Evolutionary conservation across 64 coral and sea anemone species (phyloP).

Genomic region (Montipora sp.): DNA sequence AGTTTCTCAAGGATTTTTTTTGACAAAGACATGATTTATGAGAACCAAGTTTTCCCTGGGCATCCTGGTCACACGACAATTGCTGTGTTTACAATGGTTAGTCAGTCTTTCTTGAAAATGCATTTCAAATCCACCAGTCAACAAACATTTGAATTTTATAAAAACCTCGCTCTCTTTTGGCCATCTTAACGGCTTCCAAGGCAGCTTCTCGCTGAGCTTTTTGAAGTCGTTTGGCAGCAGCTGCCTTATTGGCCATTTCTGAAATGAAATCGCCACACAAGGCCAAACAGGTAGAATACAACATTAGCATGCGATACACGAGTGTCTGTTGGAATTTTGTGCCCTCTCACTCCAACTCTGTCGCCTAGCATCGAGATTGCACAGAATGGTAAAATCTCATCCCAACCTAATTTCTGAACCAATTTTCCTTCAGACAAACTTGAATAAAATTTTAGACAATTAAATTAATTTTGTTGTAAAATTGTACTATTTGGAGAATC

Average conservation of each 20-base stretch:
- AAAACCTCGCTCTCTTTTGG: constrained; percentile 93
- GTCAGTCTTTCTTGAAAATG: background rate
- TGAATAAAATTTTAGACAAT: no score
- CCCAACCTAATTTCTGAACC: no score
- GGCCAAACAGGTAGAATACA: constrained; percentile 35
- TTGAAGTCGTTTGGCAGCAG: constrained; percentile 76
- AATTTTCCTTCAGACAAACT: no score
- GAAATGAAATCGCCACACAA: constrained; percentile 44
- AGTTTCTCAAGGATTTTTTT: background rate
- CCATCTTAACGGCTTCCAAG: constrained; percentile 86
- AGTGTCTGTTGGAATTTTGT: background rate
- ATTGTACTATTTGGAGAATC: no score
- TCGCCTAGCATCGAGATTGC: background rate
- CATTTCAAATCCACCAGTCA: background rate
- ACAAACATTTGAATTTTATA: constrained; percentile 50
- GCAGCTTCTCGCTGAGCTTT: constrained; percentile 89
- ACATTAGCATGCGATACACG: constrained; percentile 3
- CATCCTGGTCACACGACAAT: no score
- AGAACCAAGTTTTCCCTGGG: background rate
- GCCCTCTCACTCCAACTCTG: background rate
- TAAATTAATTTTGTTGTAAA: no score
- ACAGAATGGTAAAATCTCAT: background rate
- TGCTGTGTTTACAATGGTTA: no score
- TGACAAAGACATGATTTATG: background rate
- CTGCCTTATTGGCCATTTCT: constrained; percentile 93